Conservation (phyloP, 2,113 vertebrate genomes). For the Columba janthina region DNA sequence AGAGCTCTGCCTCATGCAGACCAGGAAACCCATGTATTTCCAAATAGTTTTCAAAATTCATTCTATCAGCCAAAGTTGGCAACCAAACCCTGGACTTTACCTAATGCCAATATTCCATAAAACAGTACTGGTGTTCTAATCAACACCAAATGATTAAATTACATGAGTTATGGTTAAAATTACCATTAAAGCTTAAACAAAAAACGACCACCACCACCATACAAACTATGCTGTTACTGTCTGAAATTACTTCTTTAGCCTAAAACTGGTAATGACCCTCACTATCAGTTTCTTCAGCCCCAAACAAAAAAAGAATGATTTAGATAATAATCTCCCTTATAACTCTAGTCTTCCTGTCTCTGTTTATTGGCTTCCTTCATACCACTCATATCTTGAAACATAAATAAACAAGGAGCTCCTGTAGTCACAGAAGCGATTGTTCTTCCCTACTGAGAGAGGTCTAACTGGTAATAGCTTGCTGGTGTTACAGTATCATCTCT, state of each 20-base stretch:
- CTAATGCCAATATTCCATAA: not conserved
- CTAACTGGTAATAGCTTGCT: not conserved
- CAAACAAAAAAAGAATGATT: not conserved
- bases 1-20: not conserved
- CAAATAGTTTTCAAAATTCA: not conserved
- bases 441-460: not conserved
- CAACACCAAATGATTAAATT: not conserved
- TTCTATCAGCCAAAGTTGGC: not conserved
- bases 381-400: not conserved
- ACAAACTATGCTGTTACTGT: not conserved
- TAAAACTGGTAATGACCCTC: not conserved
- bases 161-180: not conserved
- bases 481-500: not conserved
- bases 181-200: not conserved
- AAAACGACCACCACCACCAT: not conserved
- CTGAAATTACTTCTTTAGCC: not conserved
- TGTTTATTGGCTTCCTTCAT: conserved; percentile 22
- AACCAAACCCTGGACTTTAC: not conserved
- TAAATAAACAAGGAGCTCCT: conserved; percentile 13
- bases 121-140: too few species aligned
- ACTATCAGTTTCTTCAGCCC: not conserved
- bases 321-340: not conserved
- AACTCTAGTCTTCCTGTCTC: not conserved
- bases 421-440: not conserved
- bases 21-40: not conserved